Conservation (phyloP, 1,140 invertebrate genomes). For the Ostrea denselamellosa region DNA sequence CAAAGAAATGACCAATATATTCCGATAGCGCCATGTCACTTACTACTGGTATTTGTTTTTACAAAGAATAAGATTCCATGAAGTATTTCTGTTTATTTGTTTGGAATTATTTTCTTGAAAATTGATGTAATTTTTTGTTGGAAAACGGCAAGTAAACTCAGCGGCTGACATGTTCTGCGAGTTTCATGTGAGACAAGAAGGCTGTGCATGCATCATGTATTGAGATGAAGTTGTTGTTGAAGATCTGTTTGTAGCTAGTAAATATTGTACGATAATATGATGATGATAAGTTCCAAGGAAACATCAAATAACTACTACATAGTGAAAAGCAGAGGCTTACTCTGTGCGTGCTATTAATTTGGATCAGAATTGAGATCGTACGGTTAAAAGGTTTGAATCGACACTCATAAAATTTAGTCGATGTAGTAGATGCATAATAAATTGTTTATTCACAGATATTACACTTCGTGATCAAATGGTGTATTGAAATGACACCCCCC, state of each 20-base stretch:
- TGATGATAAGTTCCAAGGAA: no score
- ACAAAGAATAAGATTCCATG: background rate
- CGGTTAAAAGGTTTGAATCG: no score
- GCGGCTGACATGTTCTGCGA: background rate
- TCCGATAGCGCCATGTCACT: slow-evolving; percentile 17
- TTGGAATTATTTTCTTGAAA: background rate
- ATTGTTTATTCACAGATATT: no score
- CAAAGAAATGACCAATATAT: slow-evolving; percentile 25
- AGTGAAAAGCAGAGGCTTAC: no score
- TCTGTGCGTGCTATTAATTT: no score
- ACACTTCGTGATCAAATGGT: no score
- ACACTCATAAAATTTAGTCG: no score
- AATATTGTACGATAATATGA: background rate
- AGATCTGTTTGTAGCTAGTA: background rate
- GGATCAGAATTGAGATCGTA: no score
- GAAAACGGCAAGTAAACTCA: background rate
- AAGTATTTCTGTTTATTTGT: background rate
- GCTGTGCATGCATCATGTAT: background rate
- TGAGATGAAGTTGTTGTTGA: background rate
- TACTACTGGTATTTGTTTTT: background rate
- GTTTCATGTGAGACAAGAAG: background rate
- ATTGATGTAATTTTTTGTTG: background rate
- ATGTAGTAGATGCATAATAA: no score
- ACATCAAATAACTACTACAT: no score
- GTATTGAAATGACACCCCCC: no score